Conservation (phyloP, 2,797 vertebrate species). For the Perodicticus potto region DNA sequence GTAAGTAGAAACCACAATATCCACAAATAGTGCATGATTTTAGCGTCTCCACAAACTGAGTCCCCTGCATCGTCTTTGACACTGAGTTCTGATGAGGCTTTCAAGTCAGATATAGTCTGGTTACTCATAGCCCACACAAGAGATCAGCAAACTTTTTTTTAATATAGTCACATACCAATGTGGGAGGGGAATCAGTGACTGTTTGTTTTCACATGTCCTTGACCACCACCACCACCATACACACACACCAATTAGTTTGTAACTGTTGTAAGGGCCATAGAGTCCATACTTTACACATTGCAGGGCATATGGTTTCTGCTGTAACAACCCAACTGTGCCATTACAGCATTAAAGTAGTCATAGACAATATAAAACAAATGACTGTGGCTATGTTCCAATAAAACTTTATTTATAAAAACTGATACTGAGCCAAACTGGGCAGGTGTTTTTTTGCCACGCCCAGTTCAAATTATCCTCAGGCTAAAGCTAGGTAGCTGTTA, state of each 20-base stretch:
- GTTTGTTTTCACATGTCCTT: too few species aligned
- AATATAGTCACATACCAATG: too few species aligned
- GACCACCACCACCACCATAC: too few species aligned
- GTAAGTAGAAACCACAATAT: not conserved
- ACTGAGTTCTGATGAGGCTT: not conserved
- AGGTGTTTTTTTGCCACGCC: not conserved
- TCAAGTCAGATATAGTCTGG: not conserved
- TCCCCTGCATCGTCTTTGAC: not conserved
- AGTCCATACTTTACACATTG: not conserved
- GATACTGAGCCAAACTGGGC: not conserved
- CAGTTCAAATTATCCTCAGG: not conserved
- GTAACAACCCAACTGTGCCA: not conserved
- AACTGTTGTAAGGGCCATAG: not conserved
- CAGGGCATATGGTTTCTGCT: not conserved
- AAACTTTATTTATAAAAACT: slow-evolving; percentile 54
- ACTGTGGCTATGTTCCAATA: not conserved
- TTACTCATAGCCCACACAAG: not conserved
- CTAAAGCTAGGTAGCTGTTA: not conserved
- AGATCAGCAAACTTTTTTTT: not conserved
- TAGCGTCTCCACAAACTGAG: not conserved
- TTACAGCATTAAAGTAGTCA: not conserved
- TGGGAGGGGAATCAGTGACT: too few species aligned
- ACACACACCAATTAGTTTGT: too few species aligned
- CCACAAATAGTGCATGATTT: not conserved
- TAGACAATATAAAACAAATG: not conserved